Base-by-base conservation (phyloP, 1,140 invertebrate species). In the Bradysia coprophila region DNA sequence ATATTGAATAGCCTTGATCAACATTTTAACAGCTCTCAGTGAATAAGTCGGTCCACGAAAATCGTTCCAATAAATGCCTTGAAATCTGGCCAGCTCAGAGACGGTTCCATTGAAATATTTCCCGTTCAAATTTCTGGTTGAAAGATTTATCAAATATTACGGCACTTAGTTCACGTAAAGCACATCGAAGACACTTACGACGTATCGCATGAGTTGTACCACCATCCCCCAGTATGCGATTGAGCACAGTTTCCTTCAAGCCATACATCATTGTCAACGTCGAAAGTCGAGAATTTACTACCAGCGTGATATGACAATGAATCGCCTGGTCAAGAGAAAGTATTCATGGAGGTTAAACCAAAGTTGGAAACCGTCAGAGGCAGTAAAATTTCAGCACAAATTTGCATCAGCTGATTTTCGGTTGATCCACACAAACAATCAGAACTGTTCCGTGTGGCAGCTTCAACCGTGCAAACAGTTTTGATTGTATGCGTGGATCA, bases 211-310 rank as follows among this genome's bases (percentile, higher is more conserved):
- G 53, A 51, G 42, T 68, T 69, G 47, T 74, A 78, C 76, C 76
- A 79, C 56, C 74, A 76, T 3, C 69, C 75, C 4, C 69, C 73
- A 36, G 61, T 64, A 41, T 75, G 74, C 34, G 69, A 64, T 36
- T 67, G 54, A 0, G 79, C 78, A 54, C 81, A 86, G 42, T 72
- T 73, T n/a, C 75, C 73, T 16, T 78, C 76, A 22, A 66, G 63
- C 56, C 72, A 75, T 9, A 68, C 67, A 50, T 86, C 81, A 50
- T 82, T 77, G 52, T 86, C 81, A 16, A 63, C 55, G 43, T 86
- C 81, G 24, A 65, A 62, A 0, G 80, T 81, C 28, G 76, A 80
- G 55, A 83, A 85, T 53, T 71, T 72, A 53, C 74, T 72, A 0
- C 73, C 74, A 19, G 78, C 74, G 49, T 84, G 80, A 38, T 79